Base-by-base conservation (phyloP, 2,113 vertebrate genomes). In the Tragulus kanchil region DNA sequence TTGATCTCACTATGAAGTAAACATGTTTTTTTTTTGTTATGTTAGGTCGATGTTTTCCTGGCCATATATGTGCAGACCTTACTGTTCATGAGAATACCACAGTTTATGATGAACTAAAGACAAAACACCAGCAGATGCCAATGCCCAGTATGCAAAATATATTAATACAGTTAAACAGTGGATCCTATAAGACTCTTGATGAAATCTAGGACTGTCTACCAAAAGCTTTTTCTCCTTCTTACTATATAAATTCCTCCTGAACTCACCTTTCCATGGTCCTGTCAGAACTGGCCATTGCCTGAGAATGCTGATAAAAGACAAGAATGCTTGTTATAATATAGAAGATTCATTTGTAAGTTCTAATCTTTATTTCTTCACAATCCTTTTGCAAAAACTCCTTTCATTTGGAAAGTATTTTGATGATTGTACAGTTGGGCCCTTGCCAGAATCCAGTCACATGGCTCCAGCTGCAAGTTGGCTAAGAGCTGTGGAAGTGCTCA, bases 101-200 rank as follows among this genome's bases (percentile, higher is more conserved):
- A 17, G 31, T 61, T 78, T 89, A 25, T 93, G n/a, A 69, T 61
- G 54, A 88, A 82, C 61, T 52, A 73, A 94, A 54, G n/a, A 13
- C 31, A 67, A 83, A 73, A 59, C 25, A 45, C 3, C 14, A 89
- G 58, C 65, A 13, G n/a, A 25, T n/a, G 48, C 36, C 48, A 1
- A 58, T 52, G 8, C 4, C 8, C 9, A 17, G 36, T 15, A n/a
- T 12, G n/a, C 25, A 48, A 82, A 75, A 28, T 1, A 16, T 52
- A 16, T 23, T 17, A n/a, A 54, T 61, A 25, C 3, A 64, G 21
- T 52, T 56, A n/a, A n/a, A 59, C 56, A 56, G 73, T 7, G 26
- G 25, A 90, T 42, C 36, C 58, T 25, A 21, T 0, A 61, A 26
- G 17, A 23, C 16, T 87, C 4, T 21, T 84, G 19, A 8, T 14